Conservation (phyloP, 1,140 invertebrate species). For the Sycophila sp. region DNA sequence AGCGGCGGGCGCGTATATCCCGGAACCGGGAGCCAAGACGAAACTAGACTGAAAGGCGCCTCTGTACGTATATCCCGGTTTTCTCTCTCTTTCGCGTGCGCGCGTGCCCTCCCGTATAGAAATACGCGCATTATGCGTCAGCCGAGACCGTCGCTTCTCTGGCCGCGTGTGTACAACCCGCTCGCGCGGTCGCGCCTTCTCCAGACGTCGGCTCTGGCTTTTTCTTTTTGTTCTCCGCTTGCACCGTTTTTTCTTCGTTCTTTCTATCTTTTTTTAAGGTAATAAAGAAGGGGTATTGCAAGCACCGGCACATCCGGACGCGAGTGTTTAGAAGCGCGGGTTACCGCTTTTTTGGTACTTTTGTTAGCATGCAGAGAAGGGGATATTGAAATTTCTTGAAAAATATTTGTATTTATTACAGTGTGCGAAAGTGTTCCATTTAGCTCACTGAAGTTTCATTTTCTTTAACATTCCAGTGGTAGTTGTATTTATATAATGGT, state of each 20-base stretch:
- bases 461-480: too few species aligned
- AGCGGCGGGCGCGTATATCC: background rate
- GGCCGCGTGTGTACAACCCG: too few species aligned
- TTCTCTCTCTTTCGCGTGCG: background rate
- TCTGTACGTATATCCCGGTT: conserved; percentile 40
- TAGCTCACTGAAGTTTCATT: too few species aligned
- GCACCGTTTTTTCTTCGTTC: background rate
- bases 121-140: conserved; percentile 52
- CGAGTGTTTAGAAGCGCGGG: too few species aligned
- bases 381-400: too few species aligned
- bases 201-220: conserved; percentile 31
- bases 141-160: too few species aligned
- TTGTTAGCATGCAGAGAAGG: too few species aligned
- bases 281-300: conserved; percentile 32
- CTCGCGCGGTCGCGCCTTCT: conserved; percentile 33
- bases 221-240: too few species aligned
- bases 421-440: too few species aligned
- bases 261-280: conserved; percentile 17
- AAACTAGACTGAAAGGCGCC: conserved; percentile 48
- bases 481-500: too few species aligned
- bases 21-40: conserved; percentile 39
- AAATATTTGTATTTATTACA: too few species aligned
- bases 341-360: too few species aligned
- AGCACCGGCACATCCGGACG: background rate
- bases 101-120: conserved; percentile 47